Base-by-base conservation (phyloP, 2,888 invertebrate species). In the Tinea semifulvella region DNA sequence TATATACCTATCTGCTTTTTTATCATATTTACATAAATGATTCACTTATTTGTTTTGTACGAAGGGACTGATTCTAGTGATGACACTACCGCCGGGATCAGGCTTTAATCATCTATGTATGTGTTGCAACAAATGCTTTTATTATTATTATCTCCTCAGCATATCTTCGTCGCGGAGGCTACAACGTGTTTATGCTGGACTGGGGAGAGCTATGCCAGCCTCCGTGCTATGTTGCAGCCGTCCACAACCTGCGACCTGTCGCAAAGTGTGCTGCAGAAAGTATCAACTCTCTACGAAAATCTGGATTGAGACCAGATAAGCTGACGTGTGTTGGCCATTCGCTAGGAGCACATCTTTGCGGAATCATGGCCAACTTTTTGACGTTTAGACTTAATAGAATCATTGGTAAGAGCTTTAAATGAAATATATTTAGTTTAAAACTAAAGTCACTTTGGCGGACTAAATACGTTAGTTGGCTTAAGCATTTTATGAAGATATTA, bases 321-420 rank as follows among this genome's bases (percentile, higher is more conserved):
- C 84, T 90, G 26, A 88, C 88, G 1, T 92, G 92, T 61, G 88
- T 92, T 1, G 92, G 91, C 0, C 91, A 91, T 68, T 89, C 89
- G 3, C 71, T 89, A 28, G 91, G 91, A 1, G 89, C 91, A 0
- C 91, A 91, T 58, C 69, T 90, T 44, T 92, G 91, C 54, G 91
- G 91, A 7, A 82, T 90, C 47, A 86, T 91, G 52, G 85, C 91
- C 0, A 88, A 88, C 60, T 89, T 85, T 57, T 72, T 91, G 31
- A 84, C 85, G 20, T 91, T 91, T 66, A 73, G 91, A 20, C 79
- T 91, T 54, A 87, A 90, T 57, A 79, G 88, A 49, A 91, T 91
- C 49, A 85, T 91, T 45, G 91, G 86, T 85, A 58, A 55, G 68
- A n/a, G n/a, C n/a, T n/a, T n/a, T n/a, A n/a, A n/a, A n/a, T n/a